Base-by-base conservation (phyloP, 2,888 invertebrate genomes). In the Stegophylla sp. region DNA sequence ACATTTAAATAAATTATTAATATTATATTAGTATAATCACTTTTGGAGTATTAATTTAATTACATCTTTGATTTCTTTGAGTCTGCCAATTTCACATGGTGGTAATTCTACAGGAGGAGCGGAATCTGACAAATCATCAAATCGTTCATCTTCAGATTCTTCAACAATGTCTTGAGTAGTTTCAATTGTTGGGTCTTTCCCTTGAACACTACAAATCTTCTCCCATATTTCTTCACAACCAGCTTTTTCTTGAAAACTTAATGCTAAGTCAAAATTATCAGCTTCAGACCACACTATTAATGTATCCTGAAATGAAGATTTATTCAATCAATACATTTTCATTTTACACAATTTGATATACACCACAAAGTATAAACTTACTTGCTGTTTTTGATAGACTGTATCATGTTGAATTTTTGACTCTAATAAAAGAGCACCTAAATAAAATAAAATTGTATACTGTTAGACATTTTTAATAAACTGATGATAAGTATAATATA, bases 211-310 rank as follows among this genome's bases (percentile, higher is more conserved):
- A 88, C 99, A 99, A 86, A 99, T 99, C 88, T 98, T 98, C 86
- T 98, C 98, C 99, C 99, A 99, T 85, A 99, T 98, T 88, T 99
- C 99, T 91, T 99, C 98, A 90, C 99, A 99, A 86, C 99, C 99
- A 83, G 95, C 95, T 89, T 98, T 98, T 88, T 99, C 99, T 90
- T 99, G 99, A 90, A 99, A 99, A 90, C 98, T 98, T 85, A 99
- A 89, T 79, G 99, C 99, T 87, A 99, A 91, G 89, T 99, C 99
- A 88, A 97, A 98, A 87, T 97, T 97, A 87, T 99, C 99, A 83
- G 97, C 97, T 88, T 99, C 99, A 34, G 98, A 98, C 99, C 99
- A 99, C 43, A 99, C 99, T 87, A 99, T 99, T 85, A 99, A 89
- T 56, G 99, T 99, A 88, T 99, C 99, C 90, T 92, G 86, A n/a